Percentiles rank a stretch among this genome's conserved stretches.
Conservation (phyloP, 2,113 vertebrate species). For the Edolisoma coerulescens region DNA sequence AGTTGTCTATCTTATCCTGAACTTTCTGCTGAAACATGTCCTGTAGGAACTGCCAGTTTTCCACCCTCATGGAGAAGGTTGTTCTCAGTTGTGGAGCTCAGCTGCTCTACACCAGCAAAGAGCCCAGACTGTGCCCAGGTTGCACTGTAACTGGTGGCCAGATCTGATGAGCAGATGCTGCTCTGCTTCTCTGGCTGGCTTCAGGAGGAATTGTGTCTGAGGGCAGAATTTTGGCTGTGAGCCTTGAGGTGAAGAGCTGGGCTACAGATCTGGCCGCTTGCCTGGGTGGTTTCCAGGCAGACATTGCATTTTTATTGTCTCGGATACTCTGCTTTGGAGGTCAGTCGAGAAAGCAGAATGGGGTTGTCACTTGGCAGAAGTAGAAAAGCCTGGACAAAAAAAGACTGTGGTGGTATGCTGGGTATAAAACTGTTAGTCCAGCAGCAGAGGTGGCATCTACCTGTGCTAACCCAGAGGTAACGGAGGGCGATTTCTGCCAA, state of each 20-base stretch:
- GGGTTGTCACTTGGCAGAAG: constrained; percentile 17
- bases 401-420: neutral
- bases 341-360: constrained; percentile 4
- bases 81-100: neutral
- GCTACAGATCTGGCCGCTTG: constrained; percentile 22
- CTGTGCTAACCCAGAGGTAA: neutral
- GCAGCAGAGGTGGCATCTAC: neutral
- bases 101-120: neutral
- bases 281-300: constrained; percentile 66
- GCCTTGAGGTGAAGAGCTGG: constrained; percentile 46
- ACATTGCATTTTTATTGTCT: constrained; percentile 56
- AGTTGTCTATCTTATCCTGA: neutral
- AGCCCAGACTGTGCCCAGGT: neutral
- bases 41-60: neutral
- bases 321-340: constrained; percentile 43
- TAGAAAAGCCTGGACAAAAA: constrained; percentile 1
- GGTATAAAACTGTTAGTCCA: neutral
- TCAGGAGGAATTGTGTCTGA: constrained; percentile 22
- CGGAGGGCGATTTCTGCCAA: neutral
- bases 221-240: constrained; percentile 44
- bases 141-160: neutral
- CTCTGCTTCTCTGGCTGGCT: neutral
- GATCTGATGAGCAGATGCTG: neutral
- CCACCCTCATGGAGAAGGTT: neutral
- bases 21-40: neutral